A percentile compares a stretch with the other conserved stretches of the same genome.
These are phyloP conservation scores for Colletes gigas DNA, from an alignment of 1,140 invertebrate genomes.

Conservation along the genomic window DNA sequence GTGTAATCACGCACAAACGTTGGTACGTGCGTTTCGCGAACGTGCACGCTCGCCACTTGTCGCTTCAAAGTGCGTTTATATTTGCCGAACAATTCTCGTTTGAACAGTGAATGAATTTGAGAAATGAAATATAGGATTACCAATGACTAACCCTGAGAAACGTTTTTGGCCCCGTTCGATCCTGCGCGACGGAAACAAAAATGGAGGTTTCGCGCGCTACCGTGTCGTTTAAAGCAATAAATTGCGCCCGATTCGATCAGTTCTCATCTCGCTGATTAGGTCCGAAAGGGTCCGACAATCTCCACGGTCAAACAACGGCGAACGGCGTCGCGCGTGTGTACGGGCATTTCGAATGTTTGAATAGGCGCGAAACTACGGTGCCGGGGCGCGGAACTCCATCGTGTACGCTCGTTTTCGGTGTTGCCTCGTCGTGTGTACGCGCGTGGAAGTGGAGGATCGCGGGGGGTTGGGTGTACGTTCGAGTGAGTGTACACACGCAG, in stretches of 20 bases:
- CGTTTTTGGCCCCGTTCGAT: too few species aligned
- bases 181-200: not conserved
- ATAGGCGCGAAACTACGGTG: conserved; percentile 33
- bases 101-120: too few species aligned
- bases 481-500: conserved; percentile 12
- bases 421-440: not conserved
- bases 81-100: too few species aligned
- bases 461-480: not conserved
- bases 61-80: too few species aligned
- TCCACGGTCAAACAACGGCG: conserved; percentile 27
- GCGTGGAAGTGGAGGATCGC: too few species aligned
- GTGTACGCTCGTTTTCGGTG: conserved; percentile 28
- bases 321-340: conserved; percentile 40
- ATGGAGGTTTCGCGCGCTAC: too few species aligned
- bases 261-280: conserved; percentile 39
- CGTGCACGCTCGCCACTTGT: too few species aligned
- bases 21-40: too few species aligned
- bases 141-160: too few species aligned
- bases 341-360: conserved; percentile 60
- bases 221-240: conserved; percentile 10
- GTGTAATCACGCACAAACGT: too few species aligned
- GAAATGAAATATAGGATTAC: too few species aligned
- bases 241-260: conserved; percentile 19
- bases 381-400: conserved; percentile 1
- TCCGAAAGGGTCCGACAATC: conserved; percentile 36